These are phyloP conservation scores for Calameuta idolon DNA, from an alignment of 2,888 invertebrate genomes.

Conservation along the genomic window DNA sequence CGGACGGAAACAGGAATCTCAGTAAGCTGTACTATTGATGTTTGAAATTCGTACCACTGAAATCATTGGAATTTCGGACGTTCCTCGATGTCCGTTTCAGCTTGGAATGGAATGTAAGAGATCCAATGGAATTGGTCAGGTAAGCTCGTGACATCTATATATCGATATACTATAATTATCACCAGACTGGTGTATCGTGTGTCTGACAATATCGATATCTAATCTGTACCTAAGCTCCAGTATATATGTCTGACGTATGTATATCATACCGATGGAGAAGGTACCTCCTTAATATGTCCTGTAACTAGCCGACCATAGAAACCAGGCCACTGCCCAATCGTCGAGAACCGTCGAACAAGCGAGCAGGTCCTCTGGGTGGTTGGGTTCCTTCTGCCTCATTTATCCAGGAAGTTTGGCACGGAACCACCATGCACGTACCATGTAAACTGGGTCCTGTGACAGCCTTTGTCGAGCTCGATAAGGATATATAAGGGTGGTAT, in stretches of 20 bases:
- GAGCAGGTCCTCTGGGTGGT: conserved; percentile 30
- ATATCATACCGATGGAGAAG: background rate
- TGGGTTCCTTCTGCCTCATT: conserved; percentile 40
- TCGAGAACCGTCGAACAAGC: conserved; percentile 36
- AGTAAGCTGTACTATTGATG: background rate
- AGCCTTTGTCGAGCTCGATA: background rate
- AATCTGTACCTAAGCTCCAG: background rate
- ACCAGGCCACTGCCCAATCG: conserved; percentile 56
- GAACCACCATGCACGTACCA: background rate
- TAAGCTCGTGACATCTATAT: background rate
- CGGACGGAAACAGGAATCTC: background rate
- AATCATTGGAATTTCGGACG: background rate
- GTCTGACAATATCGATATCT: background rate
- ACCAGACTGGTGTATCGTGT: background rate
- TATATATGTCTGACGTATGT: background rate
- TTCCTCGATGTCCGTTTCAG: background rate
- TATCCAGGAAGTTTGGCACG: conserved; percentile 27
- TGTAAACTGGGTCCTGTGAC: background rate
- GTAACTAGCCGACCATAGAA: conserved; percentile 42
- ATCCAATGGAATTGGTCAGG: background rate
- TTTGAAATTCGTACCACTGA: background rate
- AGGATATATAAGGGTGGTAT: background rate
- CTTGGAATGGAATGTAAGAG: background rate
- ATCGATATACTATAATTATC: background rate
- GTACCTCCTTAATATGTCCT: conserved; percentile 10